phyloP scores from a whole-genome alignment of 1,140 invertebrate species.

The Hypothenemus hampei region DNA sequence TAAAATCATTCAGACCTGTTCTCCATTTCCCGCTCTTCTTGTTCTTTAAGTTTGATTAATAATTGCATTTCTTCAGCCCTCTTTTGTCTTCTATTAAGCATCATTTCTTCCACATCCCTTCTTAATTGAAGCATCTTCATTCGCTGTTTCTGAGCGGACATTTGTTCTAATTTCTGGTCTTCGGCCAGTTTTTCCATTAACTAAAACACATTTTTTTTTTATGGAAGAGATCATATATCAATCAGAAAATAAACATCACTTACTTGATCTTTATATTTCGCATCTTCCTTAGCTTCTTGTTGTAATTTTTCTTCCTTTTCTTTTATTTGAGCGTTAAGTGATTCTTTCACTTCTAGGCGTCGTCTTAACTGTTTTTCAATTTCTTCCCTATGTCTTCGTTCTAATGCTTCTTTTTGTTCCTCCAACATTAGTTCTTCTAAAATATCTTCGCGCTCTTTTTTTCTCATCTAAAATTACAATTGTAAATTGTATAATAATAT shows the following conservation, averaged over 20 bases:
- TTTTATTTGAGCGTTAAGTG: constrained; percentile 35
- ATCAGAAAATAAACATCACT: not conserved
- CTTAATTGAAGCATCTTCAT: constrained; percentile 41
- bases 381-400: constrained; percentile 31
- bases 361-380: constrained; percentile 36
- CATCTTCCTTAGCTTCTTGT: constrained; percentile 36
- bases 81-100: constrained; percentile 37
- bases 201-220: constrained; percentile 14
- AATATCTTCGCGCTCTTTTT: constrained; percentile 41
- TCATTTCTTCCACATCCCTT: constrained; percentile 39
- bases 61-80: constrained; percentile 40
- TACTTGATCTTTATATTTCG: constrained; percentile 38
- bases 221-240: not conserved
- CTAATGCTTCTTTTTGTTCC: constrained; percentile 37
- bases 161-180: constrained; percentile 40
- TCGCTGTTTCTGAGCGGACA: constrained; percentile 40
- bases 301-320: constrained; percentile 34
- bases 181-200: constrained; percentile 40
- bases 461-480: constrained; percentile 30
- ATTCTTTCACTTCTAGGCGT: constrained; percentile 32
- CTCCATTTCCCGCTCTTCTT: constrained; percentile 36
- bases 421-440: constrained; percentile 38
- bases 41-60: constrained; percentile 35
- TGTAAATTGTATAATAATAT: too few species aligned
- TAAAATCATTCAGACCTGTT: constrained; percentile 34